phyloP scores from a whole-genome alignment of 2,797 vertebrate species.

The Calcarius lapponicus region DNA sequence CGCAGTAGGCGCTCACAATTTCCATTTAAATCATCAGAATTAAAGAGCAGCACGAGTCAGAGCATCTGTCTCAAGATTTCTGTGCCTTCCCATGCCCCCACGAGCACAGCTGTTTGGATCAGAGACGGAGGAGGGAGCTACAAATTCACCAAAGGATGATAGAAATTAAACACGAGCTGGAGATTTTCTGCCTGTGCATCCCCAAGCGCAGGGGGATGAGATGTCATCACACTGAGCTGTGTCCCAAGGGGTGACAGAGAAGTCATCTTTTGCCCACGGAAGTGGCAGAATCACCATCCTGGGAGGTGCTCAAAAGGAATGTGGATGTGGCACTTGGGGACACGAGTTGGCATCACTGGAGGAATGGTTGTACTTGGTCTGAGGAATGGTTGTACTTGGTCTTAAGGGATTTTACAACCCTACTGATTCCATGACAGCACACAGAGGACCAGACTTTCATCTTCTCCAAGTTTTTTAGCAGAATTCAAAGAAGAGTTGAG shows the following conservation, averaged over 20 bases:
- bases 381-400: too few species aligned
- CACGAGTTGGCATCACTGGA: neutral
- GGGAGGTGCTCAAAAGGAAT: neutral
- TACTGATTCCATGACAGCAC: neutral
- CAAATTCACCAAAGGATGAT: neutral
- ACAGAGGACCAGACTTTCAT: rapidly evolving
- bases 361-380: rapidly evolving
- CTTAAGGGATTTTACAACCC: neutral
- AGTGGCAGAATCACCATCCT: neutral
- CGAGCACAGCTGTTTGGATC: neutral
- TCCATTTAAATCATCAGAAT: conserved; percentile 29
- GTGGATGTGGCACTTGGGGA: neutral
- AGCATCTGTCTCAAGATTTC: conserved; percentile 27
- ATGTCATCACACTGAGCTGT: neutral
- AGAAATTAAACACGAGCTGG: neutral
- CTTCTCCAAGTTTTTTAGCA: neutral
- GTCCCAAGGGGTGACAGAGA: neutral
- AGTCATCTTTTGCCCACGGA: neutral
- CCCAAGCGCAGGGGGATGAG: rapidly evolving
- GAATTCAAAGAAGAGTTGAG: rapidly evolving
- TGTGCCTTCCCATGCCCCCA: neutral
- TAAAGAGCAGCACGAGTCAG: neutral
- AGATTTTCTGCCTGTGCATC: rapidly evolving
- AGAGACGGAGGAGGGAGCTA: neutral
- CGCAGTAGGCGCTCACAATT: neutral